A percentile compares a stretch with the other conserved stretches of the same genome.
Evolutionary conservation across 1,140 invertebrate species (phyloP).

Genomic region (Drosophila tropicalis): DNA sequence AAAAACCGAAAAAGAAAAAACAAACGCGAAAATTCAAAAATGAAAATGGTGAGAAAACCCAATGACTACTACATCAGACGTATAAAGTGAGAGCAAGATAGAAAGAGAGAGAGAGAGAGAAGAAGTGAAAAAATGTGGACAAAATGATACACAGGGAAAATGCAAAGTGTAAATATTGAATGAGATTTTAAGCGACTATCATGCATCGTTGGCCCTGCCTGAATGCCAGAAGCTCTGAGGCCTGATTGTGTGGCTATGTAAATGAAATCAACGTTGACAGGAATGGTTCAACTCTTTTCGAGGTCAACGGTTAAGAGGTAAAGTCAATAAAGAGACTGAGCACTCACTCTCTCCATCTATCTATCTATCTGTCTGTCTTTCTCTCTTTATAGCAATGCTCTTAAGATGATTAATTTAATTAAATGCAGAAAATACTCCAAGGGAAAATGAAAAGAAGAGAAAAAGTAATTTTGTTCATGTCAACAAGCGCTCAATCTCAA

Average conservation of each 20-base stretch:
- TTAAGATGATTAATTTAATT: constrained; percentile 58
- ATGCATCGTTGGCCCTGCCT: constrained; percentile 54
- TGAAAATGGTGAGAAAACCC: constrained; percentile 15
- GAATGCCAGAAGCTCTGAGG: constrained; percentile 17
- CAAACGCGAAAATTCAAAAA: constrained; percentile 8
- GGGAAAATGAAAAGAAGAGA: background rate
- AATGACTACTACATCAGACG: background rate
- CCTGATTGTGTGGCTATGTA: constrained; percentile 17
- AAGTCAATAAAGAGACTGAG: constrained; percentile 28
- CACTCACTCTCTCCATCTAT: too few species aligned
- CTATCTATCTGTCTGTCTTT: too few species aligned
- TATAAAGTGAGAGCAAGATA: background rate
- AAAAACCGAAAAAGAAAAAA: constrained; percentile 9
- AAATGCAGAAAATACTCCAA: background rate
- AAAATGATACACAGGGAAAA: constrained; percentile 65
- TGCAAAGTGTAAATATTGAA: constrained; percentile 72
- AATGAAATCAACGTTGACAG: constrained; percentile 36
- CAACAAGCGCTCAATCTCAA: background rate
- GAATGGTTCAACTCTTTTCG: constrained; percentile 37
- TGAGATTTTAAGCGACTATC: constrained; percentile 76
- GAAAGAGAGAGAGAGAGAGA: too few species aligned
- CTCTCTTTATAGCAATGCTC: background rate
- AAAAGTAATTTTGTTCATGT: background rate
- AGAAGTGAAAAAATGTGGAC: constrained; percentile 6
- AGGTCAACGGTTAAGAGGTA: constrained; percentile 43